Evolutionary conservation across 1,140 invertebrate genomes (phyloP).

Genomic region (Platyscapa corneri): DNA sequence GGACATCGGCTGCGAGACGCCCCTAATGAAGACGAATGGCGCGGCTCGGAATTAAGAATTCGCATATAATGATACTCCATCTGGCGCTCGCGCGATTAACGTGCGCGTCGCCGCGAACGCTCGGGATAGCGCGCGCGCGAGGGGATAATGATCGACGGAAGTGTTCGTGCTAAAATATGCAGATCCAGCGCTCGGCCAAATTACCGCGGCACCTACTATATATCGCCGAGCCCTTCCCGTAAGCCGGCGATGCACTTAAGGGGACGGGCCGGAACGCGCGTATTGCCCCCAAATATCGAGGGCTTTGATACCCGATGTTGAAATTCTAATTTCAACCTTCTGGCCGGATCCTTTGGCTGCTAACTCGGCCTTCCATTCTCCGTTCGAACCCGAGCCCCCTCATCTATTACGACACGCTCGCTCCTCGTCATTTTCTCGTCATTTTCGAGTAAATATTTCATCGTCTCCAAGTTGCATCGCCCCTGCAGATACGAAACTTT

Average conservation of each 20-base stretch:
- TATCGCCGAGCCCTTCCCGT: not conserved
- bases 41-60: constrained; percentile 38
- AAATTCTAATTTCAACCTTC: not conserved
- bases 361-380: not conserved
- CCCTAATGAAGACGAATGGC: constrained; percentile 52
- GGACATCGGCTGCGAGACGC: not conserved
- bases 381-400: no score
- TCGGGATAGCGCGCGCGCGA: not conserved
- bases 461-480: no score
- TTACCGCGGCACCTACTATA: constrained; percentile 60
- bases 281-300: not conserved
- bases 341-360: not conserved
- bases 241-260: not conserved
- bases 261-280: not conserved
- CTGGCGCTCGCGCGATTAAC: constrained; percentile 36
- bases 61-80: constrained; percentile 34
- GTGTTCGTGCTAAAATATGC: constrained; percentile 75
- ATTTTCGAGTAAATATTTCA: no score
- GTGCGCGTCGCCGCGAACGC: constrained; percentile 23
- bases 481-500: no score
- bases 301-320: not conserved
- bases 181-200: constrained; percentile 68
- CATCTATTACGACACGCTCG: no score
- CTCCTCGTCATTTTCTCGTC: no score
- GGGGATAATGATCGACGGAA: constrained; percentile 73